Evolutionary conservation across 2,113 vertebrate species (phyloP), one percentile per base, ranked within the genome.

Genomic region (Tragelaphus buxtoni): DNA sequence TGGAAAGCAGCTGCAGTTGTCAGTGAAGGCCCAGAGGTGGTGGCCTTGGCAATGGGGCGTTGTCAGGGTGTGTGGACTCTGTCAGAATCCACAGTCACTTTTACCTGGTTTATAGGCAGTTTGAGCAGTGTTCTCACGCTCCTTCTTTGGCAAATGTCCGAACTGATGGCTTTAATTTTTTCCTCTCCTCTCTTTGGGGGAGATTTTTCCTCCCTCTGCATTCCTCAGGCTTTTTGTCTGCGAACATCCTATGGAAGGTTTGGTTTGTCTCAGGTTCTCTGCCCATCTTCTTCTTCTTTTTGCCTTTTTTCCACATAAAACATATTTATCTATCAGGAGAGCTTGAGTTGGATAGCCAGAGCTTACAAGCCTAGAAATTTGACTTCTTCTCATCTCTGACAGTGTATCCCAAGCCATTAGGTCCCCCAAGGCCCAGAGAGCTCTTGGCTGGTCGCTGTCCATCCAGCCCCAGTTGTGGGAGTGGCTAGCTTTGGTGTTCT

Each of bases 171-270:
- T 95, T 95, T 97, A 45, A 86, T 92, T 96, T 95, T 20, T 20
- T 47, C 22, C 9, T 55, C 55, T 72, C 53, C 60, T 32, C 49
- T 88, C 72, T 76, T 94, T 53, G 79, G 81, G 85, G 92, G 61
- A 84, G 58, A 49, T 49, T 53, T 24, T 69, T 4, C 5, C 13
- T 49, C 58, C 28, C 22, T 60, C 20, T 16, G 32, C 60, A 95
- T 94, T 96, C 83, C 88, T 97, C 61, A 85, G 94, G 69, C 79
- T 63, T 92, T 95, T 94, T 81, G 60, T 96, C 96, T 92, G 35
- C 5, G 12, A 92, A 95, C 49, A 90, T 97, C 92, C 65, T 97
- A 76, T 95, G 74, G 91, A 96, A 97, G 97, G 94, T 96, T 95
- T 90, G 61, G 65, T 88, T 97, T 95, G 89, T 96, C 90, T 96